Evolutionary conservation across 2,888 invertebrate genomes (phyloP).

Genomic region (Rhyacophila evoluta): DNA sequence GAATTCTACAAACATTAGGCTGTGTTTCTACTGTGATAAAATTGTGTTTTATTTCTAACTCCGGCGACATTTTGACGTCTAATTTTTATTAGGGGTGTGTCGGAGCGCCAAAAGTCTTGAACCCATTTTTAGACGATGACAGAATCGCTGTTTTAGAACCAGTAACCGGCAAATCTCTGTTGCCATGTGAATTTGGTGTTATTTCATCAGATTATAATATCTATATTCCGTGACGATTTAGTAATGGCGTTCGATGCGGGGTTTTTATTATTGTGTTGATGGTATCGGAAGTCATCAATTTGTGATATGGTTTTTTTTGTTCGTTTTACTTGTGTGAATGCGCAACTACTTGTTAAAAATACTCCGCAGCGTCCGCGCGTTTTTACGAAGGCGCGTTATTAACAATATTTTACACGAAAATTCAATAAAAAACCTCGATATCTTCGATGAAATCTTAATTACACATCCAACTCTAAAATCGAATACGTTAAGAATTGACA

Average conservation of each 20-base stretch:
- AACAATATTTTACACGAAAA: too few relatives aligned
- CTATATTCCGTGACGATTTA: neutral
- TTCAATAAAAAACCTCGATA: too few relatives aligned
- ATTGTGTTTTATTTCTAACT: neutral
- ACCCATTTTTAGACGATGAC: slow-evolving; percentile 49
- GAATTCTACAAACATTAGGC: neutral
- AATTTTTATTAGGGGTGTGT: slow-evolving; percentile 43
- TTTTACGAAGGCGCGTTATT: too few relatives aligned
- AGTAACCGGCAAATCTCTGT: slow-evolving; percentile 26
- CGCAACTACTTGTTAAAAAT: slow-evolving; percentile 29
- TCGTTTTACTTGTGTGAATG: neutral
- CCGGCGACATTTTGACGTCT: slow-evolving; percentile 22
- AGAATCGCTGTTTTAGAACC: slow-evolving; percentile 37
- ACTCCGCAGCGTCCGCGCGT: neutral
- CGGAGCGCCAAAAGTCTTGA: slow-evolving; percentile 34
- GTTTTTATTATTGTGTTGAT: neutral
- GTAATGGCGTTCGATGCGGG: neutral
- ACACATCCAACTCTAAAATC: too few relatives aligned
- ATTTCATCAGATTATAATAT: neutral
- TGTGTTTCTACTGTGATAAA: slow-evolving; percentile 13
- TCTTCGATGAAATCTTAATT: too few relatives aligned
- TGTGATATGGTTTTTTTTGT: slow-evolving; percentile 1
- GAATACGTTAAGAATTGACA: too few relatives aligned
- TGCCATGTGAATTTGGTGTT: neutral
- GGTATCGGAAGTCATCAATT: slow-evolving; percentile 34